A percentile compares a stretch with the other conserved stretches of the same genome.
Evolutionary conservation across 2,888 invertebrate genomes (phyloP).

Genomic region (Bruchidius siliquastri): DNA sequence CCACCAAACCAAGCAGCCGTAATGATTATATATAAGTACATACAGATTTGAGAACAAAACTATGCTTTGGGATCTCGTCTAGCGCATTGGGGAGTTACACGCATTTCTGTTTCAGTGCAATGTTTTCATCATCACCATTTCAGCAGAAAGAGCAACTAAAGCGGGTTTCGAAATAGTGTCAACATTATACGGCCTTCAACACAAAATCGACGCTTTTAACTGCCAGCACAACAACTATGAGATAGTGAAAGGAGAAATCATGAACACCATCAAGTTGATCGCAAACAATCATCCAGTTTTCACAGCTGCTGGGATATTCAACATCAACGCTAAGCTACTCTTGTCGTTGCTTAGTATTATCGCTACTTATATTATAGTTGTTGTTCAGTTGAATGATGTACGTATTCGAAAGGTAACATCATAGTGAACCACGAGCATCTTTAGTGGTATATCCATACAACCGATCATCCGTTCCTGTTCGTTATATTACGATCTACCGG

Average conservation of each 20-base stretch:
- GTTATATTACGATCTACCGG: no score
- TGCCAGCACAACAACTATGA: not conserved
- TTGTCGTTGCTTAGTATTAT: not conserved
- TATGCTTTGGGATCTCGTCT: no score
- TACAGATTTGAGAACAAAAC: no score
- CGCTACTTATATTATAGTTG: not conserved
- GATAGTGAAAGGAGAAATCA: not conserved
- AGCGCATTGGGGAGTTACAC: no score
- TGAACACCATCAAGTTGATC: not conserved
- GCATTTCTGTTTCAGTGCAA: not conserved
- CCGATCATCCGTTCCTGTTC: no score
- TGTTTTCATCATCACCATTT: not conserved
- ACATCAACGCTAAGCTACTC: not conserved
- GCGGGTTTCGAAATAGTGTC: not conserved
- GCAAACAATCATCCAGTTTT: not conserved
- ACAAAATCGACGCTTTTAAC: not conserved
- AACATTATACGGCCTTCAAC: not conserved
- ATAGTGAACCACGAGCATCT: not conserved
- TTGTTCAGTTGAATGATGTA: not conserved
- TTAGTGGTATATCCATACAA: no score
- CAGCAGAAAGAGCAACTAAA: not conserved
- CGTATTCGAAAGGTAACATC: not conserved
- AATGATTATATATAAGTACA: no score
- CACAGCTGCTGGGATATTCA: not conserved
- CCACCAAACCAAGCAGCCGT: no score